Conservation (phyloP, 1,140 invertebrate species). For the Parapsyche elsis region DNA sequence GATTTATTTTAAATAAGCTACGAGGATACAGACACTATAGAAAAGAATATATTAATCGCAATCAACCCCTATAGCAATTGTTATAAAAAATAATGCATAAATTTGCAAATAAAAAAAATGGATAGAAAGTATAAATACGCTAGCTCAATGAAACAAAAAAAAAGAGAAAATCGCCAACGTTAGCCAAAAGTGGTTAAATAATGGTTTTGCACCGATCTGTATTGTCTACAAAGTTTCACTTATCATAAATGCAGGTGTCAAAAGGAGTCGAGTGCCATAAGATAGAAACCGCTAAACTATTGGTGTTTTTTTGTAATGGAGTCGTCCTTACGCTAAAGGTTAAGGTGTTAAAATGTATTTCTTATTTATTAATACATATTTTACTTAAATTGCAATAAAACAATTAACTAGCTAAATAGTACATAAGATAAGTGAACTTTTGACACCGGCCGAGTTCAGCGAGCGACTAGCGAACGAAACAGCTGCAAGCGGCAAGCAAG, state of each 20-base stretch:
- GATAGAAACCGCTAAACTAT: constrained; percentile 68
- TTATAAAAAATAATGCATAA: constrained; percentile 21
- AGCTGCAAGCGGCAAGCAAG: constrained; percentile 49
- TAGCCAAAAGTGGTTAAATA: too few species aligned
- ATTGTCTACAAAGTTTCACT: constrained; percentile 51
- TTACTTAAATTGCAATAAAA: constrained; percentile 51
- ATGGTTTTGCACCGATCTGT: constrained; percentile 39
- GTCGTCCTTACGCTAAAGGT: constrained; percentile 67
- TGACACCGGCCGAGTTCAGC: constrained; percentile 50
- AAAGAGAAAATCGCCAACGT: too few species aligned
- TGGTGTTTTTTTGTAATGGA: constrained; percentile 65
- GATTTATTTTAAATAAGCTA: constrained; percentile 34
- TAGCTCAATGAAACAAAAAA: not conserved
- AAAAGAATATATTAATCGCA: constrained; percentile 11
- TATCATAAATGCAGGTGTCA: constrained; percentile 61
- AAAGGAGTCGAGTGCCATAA: constrained; percentile 63
- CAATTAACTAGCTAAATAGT: constrained; percentile 56
- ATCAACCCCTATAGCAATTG: not conserved
- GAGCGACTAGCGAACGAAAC: constrained; percentile 53
- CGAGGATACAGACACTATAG: constrained; percentile 27
- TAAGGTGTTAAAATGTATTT: constrained; percentile 57
- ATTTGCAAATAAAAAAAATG: not conserved
- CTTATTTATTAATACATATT: constrained; percentile 51
- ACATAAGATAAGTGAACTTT: constrained; percentile 53
- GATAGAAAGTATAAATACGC: not conserved